Evolutionary conservation across 1,140 invertebrate genomes (phyloP), one percentile per base, ranked within the genome.

Genomic region (Drosophila elegans): DNA sequence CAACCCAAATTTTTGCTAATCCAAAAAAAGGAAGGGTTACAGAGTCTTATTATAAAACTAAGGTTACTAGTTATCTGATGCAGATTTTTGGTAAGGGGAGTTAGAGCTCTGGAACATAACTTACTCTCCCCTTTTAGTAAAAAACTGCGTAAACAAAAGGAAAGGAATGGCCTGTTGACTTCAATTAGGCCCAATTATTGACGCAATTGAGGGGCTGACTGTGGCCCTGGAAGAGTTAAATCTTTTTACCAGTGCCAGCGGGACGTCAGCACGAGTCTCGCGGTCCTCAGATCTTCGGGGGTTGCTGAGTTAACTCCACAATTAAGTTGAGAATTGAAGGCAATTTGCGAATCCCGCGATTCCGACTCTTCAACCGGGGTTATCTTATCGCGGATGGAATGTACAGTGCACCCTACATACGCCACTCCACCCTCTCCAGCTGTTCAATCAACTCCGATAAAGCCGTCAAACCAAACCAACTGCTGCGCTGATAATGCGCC

Each of bases 111-210:
- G 4, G 44, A 54, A 62, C 57, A 62, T 13, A 67, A 61, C 11
- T 10, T 49, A 66, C 36, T 67, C 45, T 61, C 27, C 16, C 13
- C 21, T 45, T 49, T 42, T 56, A 79, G 55, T 72, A 56, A 69
- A 69, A 81, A 85, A 74, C 64, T 67, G 64, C 53, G 61, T 86
- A 86, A 85, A 82, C 82, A 85, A 85, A 82, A 78, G 68, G 64
- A 61, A 56, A 42, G 56, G 53, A 51, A 78, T 56, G 74, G 79
- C 56, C 83, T 68, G 81, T 82, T 73, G 74, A 83, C 81, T 83
- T 80, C 79, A 88, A 88, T 88, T 88, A 89, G 81, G 72, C 66
- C 68, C 83, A 89, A 88, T 89, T 88, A 88, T 89, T 68, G 84
- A 83, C 84, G 67, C 84, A 83, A 74, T 79, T 77, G 81, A 76